Evolutionary conservation across 1,140 invertebrate genomes (phyloP), one percentile per base, ranked within the genome.

Genomic region (Zaprionus taronus): DNA sequence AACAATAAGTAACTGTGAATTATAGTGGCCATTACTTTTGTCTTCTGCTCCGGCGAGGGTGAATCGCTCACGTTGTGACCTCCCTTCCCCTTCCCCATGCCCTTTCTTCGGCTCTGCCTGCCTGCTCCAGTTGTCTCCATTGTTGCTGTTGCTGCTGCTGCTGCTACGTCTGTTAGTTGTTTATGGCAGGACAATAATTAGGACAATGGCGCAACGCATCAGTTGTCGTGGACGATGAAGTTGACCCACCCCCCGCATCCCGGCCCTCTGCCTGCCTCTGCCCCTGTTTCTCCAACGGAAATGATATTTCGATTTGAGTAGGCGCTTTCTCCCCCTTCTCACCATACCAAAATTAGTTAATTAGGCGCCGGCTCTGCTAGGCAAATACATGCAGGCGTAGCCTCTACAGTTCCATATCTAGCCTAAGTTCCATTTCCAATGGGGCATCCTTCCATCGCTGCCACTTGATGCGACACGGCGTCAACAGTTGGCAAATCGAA

Each of bases 1-100:
- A 91, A 87, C 83, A 87, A 91, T 91, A 91, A 91, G 80, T 91
- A 91, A 91, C 87, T 87, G 89, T 91, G 87, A 91, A 91, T 91
- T 91, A 91, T 91, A 83, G 81, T 71, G 84, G 87, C 83, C 87
- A 91, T 91, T 91, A 91, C 81, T 83, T 87, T 80, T 70, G 83
- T 76, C 76, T 62, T 63, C 38, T 47, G 41, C 41, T 44, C 55
- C 53, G 67, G 67, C 61, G 70, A 67, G 70, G 70, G 75, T 77
- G 75, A 73, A 77, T 73, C 51, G 67, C 26, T 44, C 41, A 44
- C 41, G 56, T 34, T 55, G 36, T 55, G 11, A 41, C 60, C 9
- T n/a, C 28, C 14, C 15, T 15, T 31, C 6, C 15, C 2, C 57
- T 7, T 12, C 20, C 51, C 22, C 20, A 22, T 14, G 17, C 20